Evolutionary conservation across 1,140 invertebrate genomes (phyloP).

Genomic region (Neodiprion virginianus): DNA sequence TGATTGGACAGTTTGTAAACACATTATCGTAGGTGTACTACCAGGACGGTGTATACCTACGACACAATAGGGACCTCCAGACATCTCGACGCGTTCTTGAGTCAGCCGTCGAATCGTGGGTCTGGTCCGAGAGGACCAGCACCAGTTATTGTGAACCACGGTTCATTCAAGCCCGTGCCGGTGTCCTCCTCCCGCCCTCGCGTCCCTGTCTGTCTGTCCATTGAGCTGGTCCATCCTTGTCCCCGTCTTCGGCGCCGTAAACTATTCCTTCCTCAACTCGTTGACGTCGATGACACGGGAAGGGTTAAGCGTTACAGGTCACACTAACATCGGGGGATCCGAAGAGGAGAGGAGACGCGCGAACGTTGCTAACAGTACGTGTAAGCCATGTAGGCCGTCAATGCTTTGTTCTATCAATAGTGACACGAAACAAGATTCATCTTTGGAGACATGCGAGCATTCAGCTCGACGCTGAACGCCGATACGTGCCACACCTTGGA

Average conservation of each 20-base stretch:
- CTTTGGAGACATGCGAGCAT: constrained; percentile 17
- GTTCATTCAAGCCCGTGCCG: not conserved
- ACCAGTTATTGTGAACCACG: not conserved
- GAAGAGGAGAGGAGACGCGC: not conserved
- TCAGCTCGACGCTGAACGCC: not conserved
- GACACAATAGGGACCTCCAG: constrained; percentile 4
- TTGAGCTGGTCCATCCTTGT: constrained; percentile 1
- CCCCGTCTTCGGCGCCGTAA: not conserved
- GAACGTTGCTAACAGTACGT: not conserved
- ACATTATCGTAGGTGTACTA: constrained; percentile 38
- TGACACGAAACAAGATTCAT: constrained; percentile 11
- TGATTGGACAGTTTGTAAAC: constrained; percentile 52
- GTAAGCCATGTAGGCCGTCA: constrained; percentile 15
- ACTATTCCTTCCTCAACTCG: not conserved
- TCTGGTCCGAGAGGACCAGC: not conserved
- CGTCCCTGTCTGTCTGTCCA: not conserved
- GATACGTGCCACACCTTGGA: constrained; percentile 8
- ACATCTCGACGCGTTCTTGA: constrained; percentile 6
- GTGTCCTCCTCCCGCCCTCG: not conserved
- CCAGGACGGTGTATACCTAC: constrained; percentile 1
- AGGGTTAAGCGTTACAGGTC: constrained; percentile 2
- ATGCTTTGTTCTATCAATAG: constrained; percentile 20
- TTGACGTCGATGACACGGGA: not conserved
- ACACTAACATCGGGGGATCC: not conserved
- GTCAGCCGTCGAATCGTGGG: not conserved